phyloP scores from a whole-genome alignment of 1,140 invertebrate species.

The Holcopasites calliopsidis region DNA sequence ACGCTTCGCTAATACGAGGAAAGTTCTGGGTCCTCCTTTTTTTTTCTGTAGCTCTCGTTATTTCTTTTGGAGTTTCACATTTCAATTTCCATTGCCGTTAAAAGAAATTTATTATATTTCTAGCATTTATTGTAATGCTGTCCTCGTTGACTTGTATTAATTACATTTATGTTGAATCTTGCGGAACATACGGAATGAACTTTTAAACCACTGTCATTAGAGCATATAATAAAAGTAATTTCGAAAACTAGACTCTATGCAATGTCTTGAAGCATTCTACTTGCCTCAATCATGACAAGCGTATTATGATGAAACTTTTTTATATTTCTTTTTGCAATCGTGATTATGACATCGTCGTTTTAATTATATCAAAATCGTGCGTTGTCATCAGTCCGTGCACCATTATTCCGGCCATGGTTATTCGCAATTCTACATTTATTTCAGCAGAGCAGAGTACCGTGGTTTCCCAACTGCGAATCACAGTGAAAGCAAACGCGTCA shows the following conservation, averaged over 20 bases:
- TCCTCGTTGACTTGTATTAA: not conserved
- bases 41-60: not conserved
- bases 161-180: not conserved
- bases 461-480: conserved; percentile 21
- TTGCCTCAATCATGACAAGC: no score
- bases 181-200: not conserved
- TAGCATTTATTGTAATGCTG: not conserved
- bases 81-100: not conserved
- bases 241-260: not conserved
- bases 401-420: not conserved
- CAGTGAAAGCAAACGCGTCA: conserved; percentile 30
- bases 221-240: not conserved
- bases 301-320: not conserved
- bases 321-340: not conserved
- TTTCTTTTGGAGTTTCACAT: conserved; percentile 4
- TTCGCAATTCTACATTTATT: conserved; percentile 1
- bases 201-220: not conserved
- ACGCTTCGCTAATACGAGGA: conserved; percentile 61
- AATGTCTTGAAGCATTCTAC: not conserved
- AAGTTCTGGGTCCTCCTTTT: conserved; percentile 39
- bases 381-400: no score
- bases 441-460: not conserved
- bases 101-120: not conserved
- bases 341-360: not conserved
- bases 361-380: not conserved